phyloP scores from a whole-genome alignment of 2,113 vertebrate species.

The Amblyopsis rosae region DNA sequence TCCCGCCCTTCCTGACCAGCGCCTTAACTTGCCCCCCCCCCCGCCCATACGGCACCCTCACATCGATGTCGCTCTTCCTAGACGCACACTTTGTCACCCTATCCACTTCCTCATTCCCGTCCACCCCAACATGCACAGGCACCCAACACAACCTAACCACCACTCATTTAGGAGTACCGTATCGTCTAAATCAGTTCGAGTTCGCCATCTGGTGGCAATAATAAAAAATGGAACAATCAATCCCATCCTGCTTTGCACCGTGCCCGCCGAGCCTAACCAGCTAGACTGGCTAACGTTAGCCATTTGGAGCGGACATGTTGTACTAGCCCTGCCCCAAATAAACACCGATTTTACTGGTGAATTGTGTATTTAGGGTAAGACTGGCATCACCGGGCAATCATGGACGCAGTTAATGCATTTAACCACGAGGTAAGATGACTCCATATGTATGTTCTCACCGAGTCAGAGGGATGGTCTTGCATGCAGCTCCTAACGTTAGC shows the following conservation, averaged over 20 bases:
- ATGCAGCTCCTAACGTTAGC: conserved; percentile 27
- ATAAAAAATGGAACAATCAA: conserved; percentile 1
- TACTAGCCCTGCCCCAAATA: conserved; percentile 64
- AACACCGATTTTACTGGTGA: conserved; percentile 51
- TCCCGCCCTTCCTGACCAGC: too few species aligned
- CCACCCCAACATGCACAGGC: too few species aligned
- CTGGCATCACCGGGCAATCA: conserved; percentile 61
- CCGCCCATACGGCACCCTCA: too few species aligned
- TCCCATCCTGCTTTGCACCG: conserved; percentile 74
- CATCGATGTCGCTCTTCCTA: too few species aligned
- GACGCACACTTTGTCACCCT: too few species aligned
- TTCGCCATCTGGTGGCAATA: conserved; percentile 39
- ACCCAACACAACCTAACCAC: too few species aligned
- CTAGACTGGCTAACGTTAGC: conserved; percentile 67
- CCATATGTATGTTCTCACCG: conserved; percentile 19
- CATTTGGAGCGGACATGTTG: conserved; percentile 81
- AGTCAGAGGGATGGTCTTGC: conserved; percentile 38
- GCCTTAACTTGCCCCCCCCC: too few species aligned
- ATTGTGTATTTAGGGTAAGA: conserved; percentile 33
- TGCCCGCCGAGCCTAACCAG: conserved; percentile 55
- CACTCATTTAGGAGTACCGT: not conserved
- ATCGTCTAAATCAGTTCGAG: not conserved
- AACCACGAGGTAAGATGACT: conserved; percentile 84
- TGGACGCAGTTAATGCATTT: conserved; percentile 90
- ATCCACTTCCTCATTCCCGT: too few species aligned